Percentiles rank a stretch among this genome's conserved stretches.
Evolutionary conservation across 2,888 invertebrate species (phyloP).

Genomic region (Mamestra brassicae): DNA sequence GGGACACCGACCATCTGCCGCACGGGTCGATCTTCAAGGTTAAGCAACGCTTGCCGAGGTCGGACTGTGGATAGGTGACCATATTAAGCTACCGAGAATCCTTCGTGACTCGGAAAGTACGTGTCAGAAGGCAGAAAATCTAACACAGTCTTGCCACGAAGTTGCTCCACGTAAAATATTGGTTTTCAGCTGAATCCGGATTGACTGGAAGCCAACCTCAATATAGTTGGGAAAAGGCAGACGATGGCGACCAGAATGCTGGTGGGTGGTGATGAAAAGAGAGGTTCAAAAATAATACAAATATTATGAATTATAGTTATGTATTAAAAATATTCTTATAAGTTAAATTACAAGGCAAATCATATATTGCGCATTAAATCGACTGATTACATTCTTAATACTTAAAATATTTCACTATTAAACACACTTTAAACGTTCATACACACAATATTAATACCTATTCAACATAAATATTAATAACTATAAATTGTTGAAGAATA

Average conservation of each 20-base stretch:
- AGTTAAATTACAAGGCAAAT: constrained; percentile 56
- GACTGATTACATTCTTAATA: constrained; percentile 49
- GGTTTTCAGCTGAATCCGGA: neutral
- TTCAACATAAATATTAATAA: constrained; percentile 1
- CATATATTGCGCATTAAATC: constrained; percentile 44
- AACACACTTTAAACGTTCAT: constrained; percentile 38
- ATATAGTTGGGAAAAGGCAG: neutral
- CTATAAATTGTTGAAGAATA: constrained; percentile 3
- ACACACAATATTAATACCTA: constrained; percentile 20
- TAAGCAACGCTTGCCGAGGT: no score
- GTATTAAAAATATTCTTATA: constrained; percentile 61
- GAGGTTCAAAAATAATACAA: constrained; percentile 19
- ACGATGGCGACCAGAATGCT: no score
- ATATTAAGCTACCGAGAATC: no score
- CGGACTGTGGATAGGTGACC: no score
- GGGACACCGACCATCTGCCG: no score
- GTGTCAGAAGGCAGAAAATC: no score
- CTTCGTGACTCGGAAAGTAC: no score
- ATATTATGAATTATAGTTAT: constrained; percentile 36
- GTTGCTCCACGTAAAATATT: no score
- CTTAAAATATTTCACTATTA: constrained; percentile 28
- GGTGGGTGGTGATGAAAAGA: neutral
- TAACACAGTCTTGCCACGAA: no score
- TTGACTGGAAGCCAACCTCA: neutral
- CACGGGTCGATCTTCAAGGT: no score